A percentile compares a stretch with the other conserved stretches of the same genome.
Evolutionary conservation across 2,113 vertebrate species (phyloP).

Genomic region (Hippocampus zosterae): DNA sequence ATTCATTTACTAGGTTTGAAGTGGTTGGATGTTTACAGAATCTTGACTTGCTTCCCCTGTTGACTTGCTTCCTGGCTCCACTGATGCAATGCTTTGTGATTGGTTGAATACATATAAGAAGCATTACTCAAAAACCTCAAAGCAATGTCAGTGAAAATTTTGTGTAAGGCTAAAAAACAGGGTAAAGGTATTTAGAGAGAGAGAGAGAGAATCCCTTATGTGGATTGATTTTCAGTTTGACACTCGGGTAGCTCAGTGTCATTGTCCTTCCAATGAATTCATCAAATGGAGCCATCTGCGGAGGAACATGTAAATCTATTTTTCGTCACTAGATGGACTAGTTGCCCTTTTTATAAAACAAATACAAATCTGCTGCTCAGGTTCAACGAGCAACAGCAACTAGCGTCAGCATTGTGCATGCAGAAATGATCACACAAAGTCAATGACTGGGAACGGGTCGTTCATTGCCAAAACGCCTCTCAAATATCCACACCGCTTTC

Average conservation of each 20-base stretch:
- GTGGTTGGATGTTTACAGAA: background rate
- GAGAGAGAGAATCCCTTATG: no score
- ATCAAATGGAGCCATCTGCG: background rate
- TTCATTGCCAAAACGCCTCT: no score
- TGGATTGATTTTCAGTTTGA: no score
- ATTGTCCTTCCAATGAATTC: no score
- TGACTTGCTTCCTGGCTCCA: background rate
- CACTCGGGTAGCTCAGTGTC: no score
- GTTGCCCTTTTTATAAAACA: conserved; percentile 20
- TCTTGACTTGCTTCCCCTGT: background rate
- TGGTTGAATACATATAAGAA: background rate
- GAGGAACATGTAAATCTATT: background rate
- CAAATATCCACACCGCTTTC: no score
- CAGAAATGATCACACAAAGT: background rate
- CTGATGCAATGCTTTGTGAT: background rate
- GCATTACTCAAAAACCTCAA: background rate
- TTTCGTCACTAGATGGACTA: conserved; percentile 48
- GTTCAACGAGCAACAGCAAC: no score
- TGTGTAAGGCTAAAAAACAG: background rate
- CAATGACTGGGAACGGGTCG: no score
- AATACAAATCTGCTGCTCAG: background rate
- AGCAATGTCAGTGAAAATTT: background rate
- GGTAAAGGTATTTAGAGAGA: no score
- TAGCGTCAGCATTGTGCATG: background rate
- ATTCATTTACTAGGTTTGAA: background rate